Conservation (phyloP, 2,797 vertebrate species). For the Smutsia gigantea region DNA sequence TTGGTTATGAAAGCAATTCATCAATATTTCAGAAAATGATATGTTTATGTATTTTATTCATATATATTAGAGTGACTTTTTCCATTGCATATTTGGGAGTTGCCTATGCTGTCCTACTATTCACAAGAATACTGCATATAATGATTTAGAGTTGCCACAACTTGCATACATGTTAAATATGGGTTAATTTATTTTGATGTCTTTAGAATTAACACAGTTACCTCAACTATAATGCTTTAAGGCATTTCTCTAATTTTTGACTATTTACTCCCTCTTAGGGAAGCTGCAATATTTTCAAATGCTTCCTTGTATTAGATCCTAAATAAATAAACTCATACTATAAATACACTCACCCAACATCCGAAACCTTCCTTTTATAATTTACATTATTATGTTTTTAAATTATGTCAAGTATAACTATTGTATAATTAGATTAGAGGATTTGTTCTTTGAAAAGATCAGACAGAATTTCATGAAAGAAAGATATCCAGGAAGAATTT, state of each 20-base stretch:
- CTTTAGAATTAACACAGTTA: neutral
- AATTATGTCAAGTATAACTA: neutral
- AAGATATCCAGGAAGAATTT: neutral
- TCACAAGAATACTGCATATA: neutral
- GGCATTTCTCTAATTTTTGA: neutral
- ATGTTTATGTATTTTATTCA: neutral
- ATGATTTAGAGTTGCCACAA: neutral
- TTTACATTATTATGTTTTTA: neutral
- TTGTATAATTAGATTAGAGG: neutral
- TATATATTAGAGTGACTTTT: neutral
- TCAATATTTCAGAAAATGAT: neutral
- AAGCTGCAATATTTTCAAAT: neutral
- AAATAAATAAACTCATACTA: neutral
- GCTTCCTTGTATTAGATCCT: neutral
- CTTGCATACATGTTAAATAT: neutral
- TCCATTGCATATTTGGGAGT: neutral
- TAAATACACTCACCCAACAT: neutral
- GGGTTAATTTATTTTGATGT: neutral
- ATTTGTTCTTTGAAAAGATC: slow-evolving; percentile 13
- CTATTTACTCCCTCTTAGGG: neutral
- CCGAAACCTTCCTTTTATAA: neutral
- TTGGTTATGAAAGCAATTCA: neutral
- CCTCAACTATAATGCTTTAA: neutral
- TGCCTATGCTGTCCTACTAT: neutral
- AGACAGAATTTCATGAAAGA: neutral